phyloP scores from a whole-genome alignment of 2,888 invertebrate species.

The Cordylochernes scorpioides region DNA sequence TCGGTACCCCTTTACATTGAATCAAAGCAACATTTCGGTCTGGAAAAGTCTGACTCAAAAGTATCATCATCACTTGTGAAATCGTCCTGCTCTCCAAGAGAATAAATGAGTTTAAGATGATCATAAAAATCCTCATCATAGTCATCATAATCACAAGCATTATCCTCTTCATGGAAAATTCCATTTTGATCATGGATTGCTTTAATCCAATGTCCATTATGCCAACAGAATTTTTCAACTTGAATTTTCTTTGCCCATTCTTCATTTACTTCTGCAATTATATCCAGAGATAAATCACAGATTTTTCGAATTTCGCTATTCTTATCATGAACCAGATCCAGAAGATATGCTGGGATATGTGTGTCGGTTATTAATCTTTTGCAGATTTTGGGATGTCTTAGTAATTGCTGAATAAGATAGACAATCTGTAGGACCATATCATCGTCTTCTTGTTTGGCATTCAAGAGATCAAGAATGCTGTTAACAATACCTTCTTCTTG shows the following conservation, averaged over 20 bases:
- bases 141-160: too few relatives aligned
- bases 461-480: too few relatives aligned
- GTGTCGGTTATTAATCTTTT: constrained; percentile 61
- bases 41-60: too few relatives aligned
- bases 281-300: constrained; percentile 78
- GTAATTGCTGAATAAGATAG: constrained; percentile 70
- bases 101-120: too few relatives aligned
- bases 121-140: too few relatives aligned
- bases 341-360: constrained; percentile 65
- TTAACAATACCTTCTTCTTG: too few relatives aligned
- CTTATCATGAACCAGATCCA: constrained; percentile 91
- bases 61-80: too few relatives aligned
- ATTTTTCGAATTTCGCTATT: constrained; percentile 74
- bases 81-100: too few relatives aligned
- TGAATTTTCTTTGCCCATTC: constrained; percentile 83
- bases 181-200: too few relatives aligned
- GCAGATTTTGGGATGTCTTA: constrained; percentile 47
- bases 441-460: constrained; percentile 88
- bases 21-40: too few relatives aligned
- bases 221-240: constrained; percentile 82
- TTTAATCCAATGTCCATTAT: constrained; percentile 92
- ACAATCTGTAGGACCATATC: constrained; percentile 91
- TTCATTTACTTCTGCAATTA: constrained; percentile 62
- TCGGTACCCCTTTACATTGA: too few relatives aligned
- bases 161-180: too few relatives aligned